A percentile compares a stretch with the other conserved stretches of the same genome.
These are phyloP conservation scores for Chrysopa pallens DNA, from an alignment of 1,140 invertebrate species.

Conservation along the genomic window DNA sequence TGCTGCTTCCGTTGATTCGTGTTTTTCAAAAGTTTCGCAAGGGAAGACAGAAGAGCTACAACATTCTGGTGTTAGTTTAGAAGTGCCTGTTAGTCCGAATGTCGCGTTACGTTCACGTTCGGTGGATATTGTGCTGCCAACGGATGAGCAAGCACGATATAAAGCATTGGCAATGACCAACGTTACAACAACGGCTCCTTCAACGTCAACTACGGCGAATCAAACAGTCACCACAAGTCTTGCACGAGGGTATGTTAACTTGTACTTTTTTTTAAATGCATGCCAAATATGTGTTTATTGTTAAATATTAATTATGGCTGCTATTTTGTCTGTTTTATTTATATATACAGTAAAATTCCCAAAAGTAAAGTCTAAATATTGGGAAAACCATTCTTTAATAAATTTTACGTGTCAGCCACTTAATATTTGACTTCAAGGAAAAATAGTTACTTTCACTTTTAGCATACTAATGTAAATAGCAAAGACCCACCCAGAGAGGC, in stretches of 20 bases:
- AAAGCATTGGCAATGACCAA: constrained; percentile 49
- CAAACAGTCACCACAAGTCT: too few species aligned
- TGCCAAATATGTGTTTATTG: too few species aligned
- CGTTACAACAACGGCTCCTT: background rate
- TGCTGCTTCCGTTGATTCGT: constrained; percentile 69
- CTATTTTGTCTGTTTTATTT: too few species aligned
- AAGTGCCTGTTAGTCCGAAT: constrained; percentile 46
- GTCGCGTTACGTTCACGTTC: constrained; percentile 61
- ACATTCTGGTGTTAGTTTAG: constrained; percentile 31
- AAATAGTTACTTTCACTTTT: too few species aligned
- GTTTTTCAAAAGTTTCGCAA: constrained; percentile 49
- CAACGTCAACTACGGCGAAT: background rate
- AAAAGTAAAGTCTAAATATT: too few species aligned
- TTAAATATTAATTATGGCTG: too few species aligned
- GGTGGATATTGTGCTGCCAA: constrained; percentile 79
- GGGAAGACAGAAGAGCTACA: constrained; percentile 45
- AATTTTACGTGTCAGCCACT: too few species aligned
- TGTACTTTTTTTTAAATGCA: background rate
- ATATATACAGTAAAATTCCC: too few species aligned
- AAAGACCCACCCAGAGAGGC: too few species aligned
- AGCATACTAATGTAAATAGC: too few species aligned
- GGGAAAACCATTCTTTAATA: too few species aligned
- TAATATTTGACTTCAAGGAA: too few species aligned
- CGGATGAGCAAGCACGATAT: constrained; percentile 65
- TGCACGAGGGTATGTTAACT: background rate